Conservation (phyloP, 2,888 invertebrate genomes). For the Leptinotarsa rubiginosa region DNA sequence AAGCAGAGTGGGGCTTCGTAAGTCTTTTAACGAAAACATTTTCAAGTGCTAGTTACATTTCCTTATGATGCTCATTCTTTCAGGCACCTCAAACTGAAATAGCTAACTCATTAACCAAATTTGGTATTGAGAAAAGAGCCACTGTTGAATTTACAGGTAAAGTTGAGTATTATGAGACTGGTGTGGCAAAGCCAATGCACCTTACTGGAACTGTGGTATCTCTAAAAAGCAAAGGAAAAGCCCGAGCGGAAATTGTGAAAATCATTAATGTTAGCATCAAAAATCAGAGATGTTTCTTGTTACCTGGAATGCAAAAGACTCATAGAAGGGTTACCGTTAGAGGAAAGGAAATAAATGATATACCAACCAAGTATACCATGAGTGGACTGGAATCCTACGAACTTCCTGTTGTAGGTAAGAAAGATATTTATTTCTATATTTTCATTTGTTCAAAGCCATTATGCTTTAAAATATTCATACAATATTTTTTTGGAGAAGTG, state of each 20-base stretch:
- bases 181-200: conserved; percentile 72
- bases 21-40: conserved; percentile 59
- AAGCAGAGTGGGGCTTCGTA: conserved; percentile 59
- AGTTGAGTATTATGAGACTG: conserved; percentile 77
- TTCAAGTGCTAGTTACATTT: conserved; percentile 40
- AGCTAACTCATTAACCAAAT: conserved; percentile 61
- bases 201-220: conserved; percentile 72
- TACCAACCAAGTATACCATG: conserved; percentile 76
- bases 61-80: conserved; percentile 64
- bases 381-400: conserved; percentile 76
- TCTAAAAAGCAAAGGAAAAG: conserved; percentile 67
- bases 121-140: conserved; percentile 72
- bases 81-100: conserved; percentile 69
- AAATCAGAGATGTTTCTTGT: conserved; percentile 69
- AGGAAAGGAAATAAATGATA: conserved; percentile 73
- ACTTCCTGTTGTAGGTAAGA: conserved; percentile 77
- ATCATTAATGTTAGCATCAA: conserved; percentile 72
- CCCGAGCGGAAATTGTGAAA: conserved; percentile 69
- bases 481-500: too few species aligned
- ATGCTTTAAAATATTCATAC: too few species aligned
- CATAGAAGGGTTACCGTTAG: conserved; percentile 74
- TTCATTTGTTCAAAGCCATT: too few species aligned
- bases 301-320: conserved; percentile 74
- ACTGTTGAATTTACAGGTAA: conserved; percentile 74
- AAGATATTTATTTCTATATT: not conserved